These are phyloP conservation scores for Deroplatys truncata DNA, from an alignment of 2,888 invertebrate species.

Conservation along the genomic window DNA sequence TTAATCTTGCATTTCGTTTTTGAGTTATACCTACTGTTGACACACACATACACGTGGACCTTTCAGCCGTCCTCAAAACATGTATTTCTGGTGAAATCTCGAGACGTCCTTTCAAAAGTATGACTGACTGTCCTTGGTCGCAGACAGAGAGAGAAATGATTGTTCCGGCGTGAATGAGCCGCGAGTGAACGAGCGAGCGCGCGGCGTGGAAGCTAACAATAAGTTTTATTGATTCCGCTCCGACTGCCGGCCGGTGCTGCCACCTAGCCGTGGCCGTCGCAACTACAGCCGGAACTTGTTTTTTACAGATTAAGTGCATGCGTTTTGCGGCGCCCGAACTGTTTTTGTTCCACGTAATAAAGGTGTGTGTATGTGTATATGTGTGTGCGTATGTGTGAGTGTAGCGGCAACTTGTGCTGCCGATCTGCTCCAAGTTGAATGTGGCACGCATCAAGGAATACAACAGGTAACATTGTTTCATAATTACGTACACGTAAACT, in stretches of 20 bases:
- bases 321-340: neutral
- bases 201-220: neutral
- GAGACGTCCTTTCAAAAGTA: no score
- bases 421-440: neutral
- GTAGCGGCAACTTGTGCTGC: neutral
- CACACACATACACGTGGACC: no score
- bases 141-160: neutral
- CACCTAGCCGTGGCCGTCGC: neutral
- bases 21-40: no score
- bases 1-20: no score
- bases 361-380: neutral
- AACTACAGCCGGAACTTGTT: neutral
- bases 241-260: neutral
- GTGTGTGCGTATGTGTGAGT: neutral
- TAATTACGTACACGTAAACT: no score
- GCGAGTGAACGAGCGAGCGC: no score
- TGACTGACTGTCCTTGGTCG: no score
- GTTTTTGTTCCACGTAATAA: neutral
- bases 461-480: neutral
- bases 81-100: no score
- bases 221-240: neutral
- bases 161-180: neutral
- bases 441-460: neutral
- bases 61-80: no score
- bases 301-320: neutral